A percentile compares a stretch with the other conserved stretches of the same genome.
These are phyloP conservation scores for Lycophotia porphyrea DNA, from an alignment of 2,888 invertebrate species.

Conservation along the genomic window DNA sequence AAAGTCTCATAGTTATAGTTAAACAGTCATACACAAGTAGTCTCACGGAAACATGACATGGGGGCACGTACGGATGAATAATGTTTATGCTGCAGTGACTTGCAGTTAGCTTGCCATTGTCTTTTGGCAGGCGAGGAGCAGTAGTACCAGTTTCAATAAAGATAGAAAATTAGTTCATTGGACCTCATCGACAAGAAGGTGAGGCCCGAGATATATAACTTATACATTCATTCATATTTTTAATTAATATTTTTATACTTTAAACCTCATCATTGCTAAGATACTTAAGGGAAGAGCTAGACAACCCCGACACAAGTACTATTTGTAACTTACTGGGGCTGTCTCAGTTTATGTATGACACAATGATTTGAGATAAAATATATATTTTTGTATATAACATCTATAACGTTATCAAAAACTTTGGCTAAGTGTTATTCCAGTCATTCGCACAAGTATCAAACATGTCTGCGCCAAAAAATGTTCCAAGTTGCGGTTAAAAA, in stretches of 20 bases:
- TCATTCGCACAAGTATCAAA: too few relatives aligned
- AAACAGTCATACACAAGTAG: slow-evolving; percentile 64
- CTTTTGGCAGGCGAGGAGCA: slow-evolving; percentile 23
- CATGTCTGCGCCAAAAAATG: not conserved
- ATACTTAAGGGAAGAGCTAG: too few relatives aligned
- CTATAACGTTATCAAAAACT: not conserved
- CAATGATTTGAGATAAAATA: too few relatives aligned
- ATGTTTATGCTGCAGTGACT: slow-evolving; percentile 81
- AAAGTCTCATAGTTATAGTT: slow-evolving; percentile 22
- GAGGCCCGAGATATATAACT: not conserved
- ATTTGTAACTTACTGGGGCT: too few relatives aligned
- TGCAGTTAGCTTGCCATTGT: slow-evolving; percentile 69
- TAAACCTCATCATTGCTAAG: too few relatives aligned
- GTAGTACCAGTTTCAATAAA: slow-evolving; percentile 36
- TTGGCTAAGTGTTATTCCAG: too few relatives aligned
- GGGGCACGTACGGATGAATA: slow-evolving; percentile 80
- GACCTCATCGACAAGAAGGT: not conserved
- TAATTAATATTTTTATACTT: too few relatives aligned
- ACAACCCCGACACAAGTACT: too few relatives aligned
- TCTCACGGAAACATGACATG: slow-evolving; percentile 77
- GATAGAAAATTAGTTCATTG: not conserved
- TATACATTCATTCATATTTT: too few relatives aligned
- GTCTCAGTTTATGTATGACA: too few relatives aligned
- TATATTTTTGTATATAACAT: too few relatives aligned
- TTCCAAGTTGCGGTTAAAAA: not conserved